Evolutionary conservation across 2,797 vertebrate species (phyloP).

Genomic region (Alexandromys oeconomus): DNA sequence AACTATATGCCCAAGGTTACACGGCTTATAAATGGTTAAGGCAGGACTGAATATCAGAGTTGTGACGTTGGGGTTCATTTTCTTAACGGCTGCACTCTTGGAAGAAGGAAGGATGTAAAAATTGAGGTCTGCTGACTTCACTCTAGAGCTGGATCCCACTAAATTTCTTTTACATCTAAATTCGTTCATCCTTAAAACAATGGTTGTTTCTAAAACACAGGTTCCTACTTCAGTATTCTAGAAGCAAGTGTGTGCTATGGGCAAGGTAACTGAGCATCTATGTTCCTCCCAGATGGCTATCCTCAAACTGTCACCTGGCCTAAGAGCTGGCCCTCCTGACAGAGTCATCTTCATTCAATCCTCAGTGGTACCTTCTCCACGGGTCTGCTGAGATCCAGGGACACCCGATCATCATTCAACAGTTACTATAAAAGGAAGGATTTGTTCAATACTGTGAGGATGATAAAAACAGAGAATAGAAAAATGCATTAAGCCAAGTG

Average conservation of each 20-base stretch:
- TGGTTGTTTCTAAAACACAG: background rate
- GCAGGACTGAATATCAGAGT: background rate
- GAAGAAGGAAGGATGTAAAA: background rate
- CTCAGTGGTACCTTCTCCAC: background rate
- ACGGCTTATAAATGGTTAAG: background rate
- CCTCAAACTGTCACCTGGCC: background rate
- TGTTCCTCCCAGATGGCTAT: background rate
- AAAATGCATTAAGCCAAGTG: slow-evolving; percentile 40
- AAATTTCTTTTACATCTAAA: background rate
- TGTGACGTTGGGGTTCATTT: background rate
- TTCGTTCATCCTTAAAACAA: background rate
- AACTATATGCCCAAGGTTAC: background rate
- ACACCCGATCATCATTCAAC: background rate
- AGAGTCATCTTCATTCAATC: background rate
- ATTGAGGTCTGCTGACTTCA: background rate
- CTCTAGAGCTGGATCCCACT: background rate
- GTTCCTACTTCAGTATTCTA: slow-evolving; percentile 9
- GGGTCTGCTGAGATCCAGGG: slow-evolving; percentile 39
- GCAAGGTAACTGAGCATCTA: background rate
- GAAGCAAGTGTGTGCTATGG: background rate
- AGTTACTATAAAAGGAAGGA: background rate
- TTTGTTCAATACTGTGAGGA: slow-evolving; percentile 8
- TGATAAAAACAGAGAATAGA: background rate
- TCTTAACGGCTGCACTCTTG: background rate
- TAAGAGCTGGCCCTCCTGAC: background rate